Percentiles rank a stretch among this genome's conserved stretches.
These are phyloP conservation scores for Neogobius melanostomus DNA, from an alignment of 2,113 vertebrate genomes.

Conservation along the genomic window DNA sequence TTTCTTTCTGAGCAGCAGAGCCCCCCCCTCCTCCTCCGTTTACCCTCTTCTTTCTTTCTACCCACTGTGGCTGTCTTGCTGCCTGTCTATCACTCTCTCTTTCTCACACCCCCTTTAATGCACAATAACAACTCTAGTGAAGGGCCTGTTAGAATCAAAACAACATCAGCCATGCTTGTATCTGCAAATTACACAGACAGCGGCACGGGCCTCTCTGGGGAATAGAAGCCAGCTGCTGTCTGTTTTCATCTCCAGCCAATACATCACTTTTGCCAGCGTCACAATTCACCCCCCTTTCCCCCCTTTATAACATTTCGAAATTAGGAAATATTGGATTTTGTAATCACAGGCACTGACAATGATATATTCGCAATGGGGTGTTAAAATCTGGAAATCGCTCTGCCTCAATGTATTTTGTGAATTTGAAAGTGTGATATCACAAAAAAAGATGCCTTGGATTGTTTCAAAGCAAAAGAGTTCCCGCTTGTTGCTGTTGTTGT, in stretches of 20 bases:
- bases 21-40: conserved; percentile 26
- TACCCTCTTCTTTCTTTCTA: conserved; percentile 13
- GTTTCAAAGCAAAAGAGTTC: conserved; percentile 38
- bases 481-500: conserved; percentile 4
- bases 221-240: conserved; percentile 77
- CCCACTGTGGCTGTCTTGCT: conserved; percentile 27
- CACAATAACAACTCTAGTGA: conserved; percentile 76
- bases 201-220: conserved; percentile 65
- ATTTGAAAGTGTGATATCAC: conserved; percentile 41
- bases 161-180: conserved; percentile 76
- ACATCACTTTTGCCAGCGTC: conserved; percentile 71
- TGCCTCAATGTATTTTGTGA: conserved; percentile 43
- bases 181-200: conserved; percentile 78
- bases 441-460: conserved; percentile 34
- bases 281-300: conserved; percentile 65
- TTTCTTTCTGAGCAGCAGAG: conserved; percentile 12
- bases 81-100: conserved; percentile 54
- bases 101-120: conserved; percentile 65
- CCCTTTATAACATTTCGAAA: conserved; percentile 68
- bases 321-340: conserved; percentile 70
- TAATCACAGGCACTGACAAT: conserved; percentile 62
- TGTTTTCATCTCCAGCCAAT: conserved; percentile 81
- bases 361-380: conserved; percentile 51
- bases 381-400: conserved; percentile 38
- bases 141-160: conserved; percentile 76